Percentiles rank a stretch among this genome's conserved stretches.
phyloP scores from a whole-genome alignment of 1,140 invertebrate species.

The Drosophila saltans region DNA sequence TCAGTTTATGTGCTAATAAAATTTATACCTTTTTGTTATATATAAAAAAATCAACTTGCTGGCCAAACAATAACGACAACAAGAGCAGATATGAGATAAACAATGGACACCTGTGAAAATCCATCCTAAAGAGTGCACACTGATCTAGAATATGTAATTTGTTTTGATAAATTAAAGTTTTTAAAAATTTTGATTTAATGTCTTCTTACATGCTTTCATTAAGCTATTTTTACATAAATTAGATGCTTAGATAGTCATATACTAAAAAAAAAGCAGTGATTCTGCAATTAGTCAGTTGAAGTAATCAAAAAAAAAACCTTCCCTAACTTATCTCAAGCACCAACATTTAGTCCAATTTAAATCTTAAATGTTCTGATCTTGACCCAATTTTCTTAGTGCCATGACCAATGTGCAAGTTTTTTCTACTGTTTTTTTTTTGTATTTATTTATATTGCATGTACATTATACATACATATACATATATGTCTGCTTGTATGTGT shows the following conservation, averaged over 20 bases:
- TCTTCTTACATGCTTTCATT: no score
- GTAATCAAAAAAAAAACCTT: background rate
- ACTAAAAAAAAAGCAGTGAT: no score
- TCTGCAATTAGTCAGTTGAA: no score
- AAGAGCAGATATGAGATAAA: background rate
- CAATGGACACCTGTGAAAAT: background rate
- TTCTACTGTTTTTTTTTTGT: slow-evolving; percentile 40
- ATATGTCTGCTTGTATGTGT: background rate
- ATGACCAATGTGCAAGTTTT: slow-evolving; percentile 44
- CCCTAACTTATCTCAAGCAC: background rate
- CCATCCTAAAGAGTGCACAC: background rate
- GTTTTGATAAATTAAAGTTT: background rate
- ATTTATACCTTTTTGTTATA: slow-evolving; percentile 51
- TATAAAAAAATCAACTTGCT: slow-evolving; percentile 46
- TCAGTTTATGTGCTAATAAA: slow-evolving; percentile 56
- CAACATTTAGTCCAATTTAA: background rate
- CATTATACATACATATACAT: background rate
- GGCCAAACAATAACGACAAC: slow-evolving; percentile 26
- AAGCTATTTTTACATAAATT: no score
- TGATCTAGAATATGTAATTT: background rate
- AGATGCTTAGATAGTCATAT: no score
- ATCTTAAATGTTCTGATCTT: background rate
- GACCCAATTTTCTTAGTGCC: background rate
- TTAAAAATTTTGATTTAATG: no score
- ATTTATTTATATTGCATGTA: slow-evolving; percentile 34